These are phyloP conservation scores for Colossoma macropomum DNA, from an alignment of 2,113 vertebrate genomes.

Conservation along the genomic window DNA sequence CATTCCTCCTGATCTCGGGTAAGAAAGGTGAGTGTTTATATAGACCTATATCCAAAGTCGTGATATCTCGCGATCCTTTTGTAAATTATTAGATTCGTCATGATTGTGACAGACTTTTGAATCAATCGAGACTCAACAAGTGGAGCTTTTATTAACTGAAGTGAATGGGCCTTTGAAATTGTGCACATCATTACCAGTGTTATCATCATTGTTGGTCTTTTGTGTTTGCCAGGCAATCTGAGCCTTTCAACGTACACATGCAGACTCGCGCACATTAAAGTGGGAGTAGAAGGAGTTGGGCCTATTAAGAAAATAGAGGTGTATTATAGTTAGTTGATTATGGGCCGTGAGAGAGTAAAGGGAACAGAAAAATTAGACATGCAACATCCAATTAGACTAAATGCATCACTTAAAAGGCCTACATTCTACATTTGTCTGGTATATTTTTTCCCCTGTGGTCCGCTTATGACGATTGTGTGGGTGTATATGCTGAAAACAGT, in stretches of 20 bases:
- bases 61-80: background rate
- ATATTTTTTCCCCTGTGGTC: too few species aligned
- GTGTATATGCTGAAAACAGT: too few species aligned
- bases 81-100: background rate
- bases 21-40: background rate
- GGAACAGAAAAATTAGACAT: background rate
- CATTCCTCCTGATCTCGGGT: too few species aligned
- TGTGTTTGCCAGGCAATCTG: slow-evolving; percentile 27
- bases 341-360: background rate
- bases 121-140: slow-evolving; percentile 1
- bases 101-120: background rate
- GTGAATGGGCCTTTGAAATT: background rate
- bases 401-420: background rate
- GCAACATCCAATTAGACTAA: background rate
- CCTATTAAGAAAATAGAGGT: slow-evolving; percentile 20
- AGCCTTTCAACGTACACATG: background rate
- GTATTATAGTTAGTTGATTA: slow-evolving; percentile 25
- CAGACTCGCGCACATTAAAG: slow-evolving; percentile 1
- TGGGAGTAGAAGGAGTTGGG: background rate
- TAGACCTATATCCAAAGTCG: background rate
- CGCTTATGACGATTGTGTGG: too few species aligned
- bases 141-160: background rate
- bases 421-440: background rate
- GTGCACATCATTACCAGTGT: background rate
- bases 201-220: slow-evolving; percentile 14